Base-by-base conservation (phyloP, 1,140 invertebrate species). In the Dreissena polymorpha region DNA sequence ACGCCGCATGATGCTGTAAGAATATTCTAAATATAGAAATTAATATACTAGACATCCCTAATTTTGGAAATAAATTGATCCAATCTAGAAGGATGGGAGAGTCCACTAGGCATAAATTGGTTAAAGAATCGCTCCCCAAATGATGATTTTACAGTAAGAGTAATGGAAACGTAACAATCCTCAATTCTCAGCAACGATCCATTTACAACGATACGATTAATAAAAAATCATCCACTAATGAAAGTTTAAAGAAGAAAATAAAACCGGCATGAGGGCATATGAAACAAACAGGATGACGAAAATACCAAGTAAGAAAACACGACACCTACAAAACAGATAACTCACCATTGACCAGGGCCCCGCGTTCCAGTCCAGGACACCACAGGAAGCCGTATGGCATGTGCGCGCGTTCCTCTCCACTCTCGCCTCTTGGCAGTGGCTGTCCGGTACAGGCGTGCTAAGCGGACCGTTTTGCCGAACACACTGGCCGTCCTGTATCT, bases 291-390 rank as follows among this genome's bases (percentile, higher is more conserved):
- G 39, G 39, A 39, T 2, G 18, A 69, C 39, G 14, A 23, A 2
- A 6, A 23, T 23, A 23, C 25, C 5, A 2, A 68, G 5, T 21
- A 68, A 3, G 21, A 6, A 21, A 21, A 18, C 3, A 21, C 3
- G 5, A 27, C 21, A 68, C 29, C 6, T 7, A 27, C 25, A 39
- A 16, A 68, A 21, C n/a, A 18, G 18, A 49, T 49, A 25, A 69
- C n/a, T 27, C 68, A 82, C 79, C 70, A 64, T 71, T 57, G 79
- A 74, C 79, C 79, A 82, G 12, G 70, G 39, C 29, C 79, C 79
- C 14, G 64, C 79, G 21, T 71, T 71, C 68, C 63, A 82, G n/a
- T 82, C 70, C 10, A 82, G 27, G 57, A 21, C 67, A 5, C 49
- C 64, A 53, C 79, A 82, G 6, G 79, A 63, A 8, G 60, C 79